Percentiles rank a stretch among this genome's conserved stretches.
Conservation (phyloP, 1,140 invertebrate species). For the Epicauta chinensis region DNA sequence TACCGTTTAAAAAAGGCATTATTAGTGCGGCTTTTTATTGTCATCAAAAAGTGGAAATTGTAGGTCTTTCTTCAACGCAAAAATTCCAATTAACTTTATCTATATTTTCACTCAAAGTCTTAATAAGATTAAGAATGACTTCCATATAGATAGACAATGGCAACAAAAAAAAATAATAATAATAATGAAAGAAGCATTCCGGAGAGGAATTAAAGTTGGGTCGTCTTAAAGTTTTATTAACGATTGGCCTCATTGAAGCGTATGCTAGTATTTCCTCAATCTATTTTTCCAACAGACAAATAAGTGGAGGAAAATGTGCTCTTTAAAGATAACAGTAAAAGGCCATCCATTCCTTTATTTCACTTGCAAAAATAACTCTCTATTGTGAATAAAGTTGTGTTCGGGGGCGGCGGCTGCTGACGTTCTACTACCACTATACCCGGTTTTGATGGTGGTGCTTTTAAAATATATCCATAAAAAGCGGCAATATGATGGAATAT, state of each 20-base stretch:
- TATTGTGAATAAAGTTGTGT: constrained; percentile 5
- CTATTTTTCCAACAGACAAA: constrained; percentile 19
- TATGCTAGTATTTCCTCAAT: constrained; percentile 22
- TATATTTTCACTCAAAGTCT: constrained; percentile 8
- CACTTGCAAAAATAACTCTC: constrained; percentile 27
- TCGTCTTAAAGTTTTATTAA: constrained; percentile 17
- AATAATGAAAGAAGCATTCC: constrained; percentile 6
- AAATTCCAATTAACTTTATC: constrained; percentile 14
- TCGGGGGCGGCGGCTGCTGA: neutral
- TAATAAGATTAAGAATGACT: constrained; percentile 19
- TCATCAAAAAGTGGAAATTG: too few species aligned
- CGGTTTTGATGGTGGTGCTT: constrained; percentile 10
- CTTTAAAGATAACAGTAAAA: constrained; percentile 28
- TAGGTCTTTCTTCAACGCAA: neutral
- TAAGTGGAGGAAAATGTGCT: constrained; percentile 29
- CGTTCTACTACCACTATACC: too few species aligned
- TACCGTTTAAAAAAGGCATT: constrained; percentile 5
- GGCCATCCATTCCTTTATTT: constrained; percentile 29
- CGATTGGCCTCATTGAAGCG: constrained; percentile 22
- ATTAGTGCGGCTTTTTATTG: too few species aligned
- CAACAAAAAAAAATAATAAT: too few species aligned
- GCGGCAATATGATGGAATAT: constrained; percentile 23
- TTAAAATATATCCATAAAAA: constrained; percentile 13
- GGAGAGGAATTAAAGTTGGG: constrained; percentile 13
- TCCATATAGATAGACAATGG: constrained; percentile 5